These are phyloP conservation scores for Lanius ludovicianus DNA, from an alignment of 2,113 vertebrate genomes.

Conservation along the genomic window DNA sequence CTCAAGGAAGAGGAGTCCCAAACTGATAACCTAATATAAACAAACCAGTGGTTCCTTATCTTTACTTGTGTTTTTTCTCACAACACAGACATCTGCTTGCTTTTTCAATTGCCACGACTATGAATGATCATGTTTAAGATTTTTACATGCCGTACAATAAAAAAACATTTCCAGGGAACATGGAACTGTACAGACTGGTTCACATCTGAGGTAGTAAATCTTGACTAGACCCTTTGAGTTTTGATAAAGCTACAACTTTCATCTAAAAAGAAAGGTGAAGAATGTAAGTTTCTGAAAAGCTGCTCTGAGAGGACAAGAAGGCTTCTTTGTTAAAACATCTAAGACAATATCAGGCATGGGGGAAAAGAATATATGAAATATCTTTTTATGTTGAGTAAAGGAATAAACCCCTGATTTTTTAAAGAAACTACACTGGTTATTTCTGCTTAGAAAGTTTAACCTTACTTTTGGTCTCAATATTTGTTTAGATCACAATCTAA, in stretches of 20 bases:
- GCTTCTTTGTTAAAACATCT: background rate
- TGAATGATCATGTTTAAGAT: background rate
- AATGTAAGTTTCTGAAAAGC: slow-evolving; percentile 3
- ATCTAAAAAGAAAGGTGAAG: background rate
- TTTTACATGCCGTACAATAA: background rate
- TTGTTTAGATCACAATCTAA: background rate
- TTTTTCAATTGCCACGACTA: background rate
- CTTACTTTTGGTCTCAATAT: background rate
- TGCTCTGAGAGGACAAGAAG: background rate
- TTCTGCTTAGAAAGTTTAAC: background rate
- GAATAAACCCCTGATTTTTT: background rate
- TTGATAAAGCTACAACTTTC: background rate
- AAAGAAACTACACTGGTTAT: background rate
- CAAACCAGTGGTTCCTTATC: rapidly evolving
- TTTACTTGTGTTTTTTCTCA: background rate
- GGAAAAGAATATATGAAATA: background rate
- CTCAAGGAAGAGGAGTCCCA: background rate
- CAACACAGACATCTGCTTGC: background rate
- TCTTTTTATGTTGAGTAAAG: background rate
- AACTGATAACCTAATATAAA: background rate
- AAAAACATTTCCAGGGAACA: background rate
- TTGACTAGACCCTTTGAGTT: background rate
- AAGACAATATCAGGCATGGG: background rate
- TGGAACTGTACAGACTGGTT: background rate
- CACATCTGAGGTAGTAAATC: background rate